A percentile compares a stretch with the other conserved stretches of the same genome.
Conservation (phyloP, 2,113 vertebrate species). For the Pomatorhinus ruficollis region DNA sequence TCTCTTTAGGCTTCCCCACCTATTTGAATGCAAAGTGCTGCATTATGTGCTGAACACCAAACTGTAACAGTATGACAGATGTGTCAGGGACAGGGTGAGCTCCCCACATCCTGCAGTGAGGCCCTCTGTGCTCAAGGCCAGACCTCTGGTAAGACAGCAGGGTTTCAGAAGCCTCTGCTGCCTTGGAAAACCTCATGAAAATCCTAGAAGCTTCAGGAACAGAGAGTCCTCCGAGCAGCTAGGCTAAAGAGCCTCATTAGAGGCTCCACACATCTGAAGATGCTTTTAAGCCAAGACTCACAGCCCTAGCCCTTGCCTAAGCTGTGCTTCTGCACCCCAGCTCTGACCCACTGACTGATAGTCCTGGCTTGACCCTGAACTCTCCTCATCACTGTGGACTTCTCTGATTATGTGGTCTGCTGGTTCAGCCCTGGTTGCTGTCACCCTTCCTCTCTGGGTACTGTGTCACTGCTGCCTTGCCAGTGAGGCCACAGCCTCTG, state of each 20-base stretch:
- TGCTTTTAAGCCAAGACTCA: not conserved
- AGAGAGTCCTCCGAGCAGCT: not conserved
- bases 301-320: not conserved
- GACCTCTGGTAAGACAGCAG: not conserved
- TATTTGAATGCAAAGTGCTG: not conserved
- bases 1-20: not conserved
- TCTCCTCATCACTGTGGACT: not conserved
- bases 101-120: not conserved
- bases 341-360: not conserved
- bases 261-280: not conserved
- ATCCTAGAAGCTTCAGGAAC: not conserved
- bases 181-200: not conserved
- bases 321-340: not conserved
- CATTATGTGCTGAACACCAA: not conserved
- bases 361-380: not conserved
- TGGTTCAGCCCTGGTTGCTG: not conserved
- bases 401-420: not conserved
- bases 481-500: not conserved
- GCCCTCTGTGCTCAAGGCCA: not conserved
- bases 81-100: accelerated
- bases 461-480: not conserved
- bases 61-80: too few relatives aligned
- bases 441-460: not conserved
- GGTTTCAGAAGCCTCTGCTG: not conserved
- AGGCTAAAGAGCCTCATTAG: not conserved